Evolutionary conservation across 35 echinoderm and acorn worm species (phyloP).

Genomic region (Anneissia japonica): DNA sequence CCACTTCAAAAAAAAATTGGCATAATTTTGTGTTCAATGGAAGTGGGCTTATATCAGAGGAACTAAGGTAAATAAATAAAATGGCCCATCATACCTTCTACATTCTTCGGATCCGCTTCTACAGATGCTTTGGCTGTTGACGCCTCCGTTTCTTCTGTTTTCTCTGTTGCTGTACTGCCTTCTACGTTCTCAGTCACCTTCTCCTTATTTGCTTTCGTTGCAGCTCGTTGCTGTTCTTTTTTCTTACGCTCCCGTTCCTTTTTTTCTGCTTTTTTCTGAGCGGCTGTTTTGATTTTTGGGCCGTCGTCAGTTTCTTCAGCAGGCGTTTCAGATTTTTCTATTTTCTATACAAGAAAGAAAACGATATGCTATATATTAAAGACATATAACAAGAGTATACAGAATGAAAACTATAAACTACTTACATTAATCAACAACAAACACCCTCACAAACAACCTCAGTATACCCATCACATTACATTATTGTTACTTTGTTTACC

Average conservation of each 20-base stretch:
- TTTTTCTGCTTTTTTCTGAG: slow-evolving; percentile 96
- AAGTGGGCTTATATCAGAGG: not conserved
- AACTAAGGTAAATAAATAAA: not conserved
- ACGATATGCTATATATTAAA: not conserved
- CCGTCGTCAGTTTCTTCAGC: slow-evolving; percentile 16
- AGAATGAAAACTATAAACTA: not conserved
- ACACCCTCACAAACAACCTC: not conserved
- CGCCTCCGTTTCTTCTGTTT: slow-evolving; percentile 14
- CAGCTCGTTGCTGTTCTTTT: slow-evolving; percentile 69
- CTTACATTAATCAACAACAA: not conserved
- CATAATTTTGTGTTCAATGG: too few relatives aligned
- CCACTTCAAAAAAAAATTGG: too few relatives aligned
- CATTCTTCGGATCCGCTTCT: not conserved
- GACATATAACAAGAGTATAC: not conserved
- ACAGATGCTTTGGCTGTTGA: not conserved
- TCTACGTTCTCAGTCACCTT: slow-evolving; percentile 28
- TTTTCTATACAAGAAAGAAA: not conserved
- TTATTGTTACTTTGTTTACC: not conserved
- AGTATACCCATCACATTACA: not conserved
- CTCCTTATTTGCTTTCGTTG: slow-evolving; percentile 36
- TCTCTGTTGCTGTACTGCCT: slow-evolving; percentile 1
- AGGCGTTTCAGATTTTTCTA: slow-evolving; percentile 12
- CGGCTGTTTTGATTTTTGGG: slow-evolving; percentile 69
- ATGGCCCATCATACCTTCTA: slow-evolving; percentile 16
- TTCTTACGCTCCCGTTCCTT: slow-evolving; percentile 51